Base-by-base conservation (phyloP, 1,140 invertebrate genomes). In the Saccostrea echinata region DNA sequence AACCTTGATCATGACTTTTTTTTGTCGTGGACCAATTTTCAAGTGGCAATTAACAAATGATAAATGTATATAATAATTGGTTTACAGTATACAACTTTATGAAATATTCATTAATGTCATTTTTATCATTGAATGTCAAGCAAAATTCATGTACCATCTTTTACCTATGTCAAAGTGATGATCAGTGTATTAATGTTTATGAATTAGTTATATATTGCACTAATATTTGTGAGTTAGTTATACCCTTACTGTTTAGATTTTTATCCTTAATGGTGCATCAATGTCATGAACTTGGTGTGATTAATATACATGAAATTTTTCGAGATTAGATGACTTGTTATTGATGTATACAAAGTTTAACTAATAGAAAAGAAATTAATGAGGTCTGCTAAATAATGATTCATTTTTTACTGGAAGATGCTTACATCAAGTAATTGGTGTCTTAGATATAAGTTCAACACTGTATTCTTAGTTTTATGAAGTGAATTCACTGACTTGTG, bases 401-500 rank as follows among this genome's bases (percentile, higher is more conserved):
- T 24, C 21, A 8, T n/a, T 21, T 64, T 64, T 1, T 64, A 21
- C 57, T 64, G 24, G 57, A 64, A 21, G 18, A 64, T 18, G 21
- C 57, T 64, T 21, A 24, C 57, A 64, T 64, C 21, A 64, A 64
- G 57, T 64, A n/a, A 64, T 61, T 24, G 57, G 57, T 61, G n/a
- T 61, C 57, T 61, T 61, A n/a, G 57, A 61, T 61, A 61, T 61
- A 61, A 13, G 57, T 61, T 61, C 16, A 61, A 61, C 57, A 61
- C 57, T 61, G 57, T 61, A 61, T 61, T 61, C 57, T 61, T 61
- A 61, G 57, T 61, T 61, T 61, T 61, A 61, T 61, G 57, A 61
- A 61, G 18, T 18, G n/a, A 61, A 61, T 61, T 21, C 18, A 61
- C 57, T 24, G 57, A 61, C 0, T 61, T 43, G 35, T 43, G 35